Base-by-base conservation (phyloP, 2,113 vertebrate genomes). In the Malurus alboscapulatus region DNA sequence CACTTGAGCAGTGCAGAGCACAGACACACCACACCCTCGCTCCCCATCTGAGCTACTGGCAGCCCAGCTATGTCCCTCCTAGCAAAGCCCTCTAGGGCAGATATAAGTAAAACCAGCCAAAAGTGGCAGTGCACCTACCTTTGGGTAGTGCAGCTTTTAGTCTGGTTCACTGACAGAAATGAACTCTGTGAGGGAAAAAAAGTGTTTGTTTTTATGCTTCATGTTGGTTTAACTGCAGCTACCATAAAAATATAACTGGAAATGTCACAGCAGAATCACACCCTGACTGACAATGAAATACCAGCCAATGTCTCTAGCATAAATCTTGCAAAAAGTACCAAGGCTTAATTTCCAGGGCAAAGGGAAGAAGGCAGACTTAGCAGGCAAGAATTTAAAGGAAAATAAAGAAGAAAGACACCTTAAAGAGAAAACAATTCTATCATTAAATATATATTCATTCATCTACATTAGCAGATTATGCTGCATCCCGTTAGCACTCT, bases 201-300 rank as follows among this genome's bases (percentile, higher is more conserved):
- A 47, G 44, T 6, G 63, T 69, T 96, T 93, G 81, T 47, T 93
- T 95, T 92, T 61, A 59, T 77, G 67, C 51, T 71, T 92, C 47
- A 61, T 88, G 73, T 85, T 87, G 55, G 78, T 90, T 85, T 91
- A 92, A 94, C 84, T 74, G 79, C 67, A 80, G 51, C 75, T 94
- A 78, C 71, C 84, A 91, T 73, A 89, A 92, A 95, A 93, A 96
- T 83, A 53, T 21, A 86, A 65, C 76, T 94, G 71, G 81, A 95
- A 96, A 94, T 94, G 78, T 91, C 84, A 94, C 67, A 76, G 75
- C 59, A 92, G 75, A 91, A 89, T 96, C 91, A 87, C 67, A 76
- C 38, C 42, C 89, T 90, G 91, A 85, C 71, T 94, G 82, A 92
- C 84, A 89, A 76, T 87, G 75, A 92, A 83, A 92, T 45, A 90